These are phyloP conservation scores for Hybos culiciformis DNA, from an alignment of 2,888 invertebrate genomes.

Conservation along the genomic window DNA sequence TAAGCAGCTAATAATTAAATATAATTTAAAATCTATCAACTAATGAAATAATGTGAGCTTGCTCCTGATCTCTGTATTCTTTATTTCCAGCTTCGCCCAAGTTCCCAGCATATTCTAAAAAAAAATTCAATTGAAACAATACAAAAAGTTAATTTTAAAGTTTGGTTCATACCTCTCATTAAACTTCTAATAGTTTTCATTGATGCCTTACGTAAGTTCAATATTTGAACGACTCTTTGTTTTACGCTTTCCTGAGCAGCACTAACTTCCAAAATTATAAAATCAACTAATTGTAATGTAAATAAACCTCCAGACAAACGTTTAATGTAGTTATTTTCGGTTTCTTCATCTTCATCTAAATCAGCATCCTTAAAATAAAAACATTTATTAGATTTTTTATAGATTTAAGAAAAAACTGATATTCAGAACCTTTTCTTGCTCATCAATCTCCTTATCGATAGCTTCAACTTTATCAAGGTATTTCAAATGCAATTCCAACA, in stretches of 20 bases:
- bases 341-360: conserved; percentile 55
- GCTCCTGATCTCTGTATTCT: conserved; percentile 70
- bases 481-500: conserved; percentile 93
- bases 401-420: background rate
- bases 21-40: conserved; percentile 75
- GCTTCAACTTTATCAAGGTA: conserved; percentile 86
- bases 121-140: background rate
- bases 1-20: background rate
- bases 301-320: conserved; percentile 91
- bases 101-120: conserved; percentile 85
- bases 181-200: conserved; percentile 85
- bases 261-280: conserved; percentile 63
- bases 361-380: conserved; percentile 20
- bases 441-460: conserved; percentile 64
- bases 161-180: conserved; percentile 89
- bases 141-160: no score
- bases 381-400: background rate
- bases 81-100: conserved; percentile 78
- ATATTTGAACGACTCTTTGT: conserved; percentile 73
- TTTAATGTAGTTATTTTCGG: conserved; percentile 77
- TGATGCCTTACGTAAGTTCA: conserved; percentile 80
- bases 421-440: conserved; percentile 30
- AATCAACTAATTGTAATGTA: conserved; percentile 87
- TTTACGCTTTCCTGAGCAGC: conserved; percentile 59
- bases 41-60: conserved; percentile 80